A percentile compares a stretch with the other conserved stretches of the same genome.
Conservation (phyloP, 1,140 invertebrate species). For the Diorhabda sublineata region DNA sequence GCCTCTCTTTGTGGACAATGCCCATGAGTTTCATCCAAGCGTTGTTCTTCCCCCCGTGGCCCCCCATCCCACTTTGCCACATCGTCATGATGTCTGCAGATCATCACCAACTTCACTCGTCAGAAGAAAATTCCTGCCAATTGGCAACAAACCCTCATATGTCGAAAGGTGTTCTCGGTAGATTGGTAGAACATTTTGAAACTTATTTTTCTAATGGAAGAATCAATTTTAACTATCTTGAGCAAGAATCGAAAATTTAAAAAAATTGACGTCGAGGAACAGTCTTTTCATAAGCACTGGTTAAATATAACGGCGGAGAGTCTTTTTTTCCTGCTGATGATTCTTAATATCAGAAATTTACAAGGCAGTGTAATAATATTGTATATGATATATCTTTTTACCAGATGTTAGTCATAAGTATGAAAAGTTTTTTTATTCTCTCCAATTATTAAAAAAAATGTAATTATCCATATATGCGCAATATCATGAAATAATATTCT, state of each 20-base stretch:
- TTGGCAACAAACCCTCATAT: neutral
- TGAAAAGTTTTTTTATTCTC: too few relatives aligned
- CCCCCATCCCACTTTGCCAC: constrained; percentile 73
- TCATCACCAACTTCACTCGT: constrained; percentile 34
- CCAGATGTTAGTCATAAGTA: too few relatives aligned
- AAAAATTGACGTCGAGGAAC: neutral
- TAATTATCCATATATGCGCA: too few relatives aligned
- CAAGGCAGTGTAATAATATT: too few relatives aligned
- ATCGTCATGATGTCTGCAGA: constrained; percentile 55
- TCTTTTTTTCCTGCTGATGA: neutral
- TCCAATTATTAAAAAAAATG: too few relatives aligned
- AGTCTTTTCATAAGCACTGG: constrained; percentile 1
- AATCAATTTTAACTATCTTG: neutral
- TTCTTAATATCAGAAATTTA: neutral
- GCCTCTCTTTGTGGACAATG: constrained; percentile 70
- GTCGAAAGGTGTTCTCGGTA: neutral
- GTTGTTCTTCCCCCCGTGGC: constrained; percentile 68
- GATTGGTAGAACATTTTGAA: neutral
- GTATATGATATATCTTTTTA: too few relatives aligned
- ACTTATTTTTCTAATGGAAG: neutral
- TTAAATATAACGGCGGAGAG: neutral
- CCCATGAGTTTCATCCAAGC: constrained; percentile 80
- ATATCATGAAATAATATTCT: too few relatives aligned
- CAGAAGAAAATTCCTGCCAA: constrained; percentile 8
- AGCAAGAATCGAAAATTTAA: neutral